Evolutionary conservation across 2,888 invertebrate genomes (phyloP).

Genomic region (Ceriagrion tenellum): DNA sequence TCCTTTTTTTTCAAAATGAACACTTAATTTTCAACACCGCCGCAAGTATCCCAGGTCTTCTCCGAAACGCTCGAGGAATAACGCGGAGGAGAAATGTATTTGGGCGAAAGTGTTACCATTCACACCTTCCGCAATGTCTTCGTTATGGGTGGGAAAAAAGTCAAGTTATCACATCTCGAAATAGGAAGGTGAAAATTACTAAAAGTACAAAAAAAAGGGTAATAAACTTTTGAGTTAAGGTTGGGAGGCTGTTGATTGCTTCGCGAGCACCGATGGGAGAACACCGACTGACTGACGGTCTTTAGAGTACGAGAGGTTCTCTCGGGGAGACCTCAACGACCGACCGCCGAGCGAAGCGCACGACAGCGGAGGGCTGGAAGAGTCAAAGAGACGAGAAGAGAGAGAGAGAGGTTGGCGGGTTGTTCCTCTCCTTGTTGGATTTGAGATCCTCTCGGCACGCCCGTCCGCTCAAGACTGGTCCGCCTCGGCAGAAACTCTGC

Average conservation of each 20-base stretch:
- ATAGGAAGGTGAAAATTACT: not conserved
- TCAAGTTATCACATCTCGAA: not conserved
- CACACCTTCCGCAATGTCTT: not conserved
- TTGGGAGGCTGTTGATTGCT: not conserved
- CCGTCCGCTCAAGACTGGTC: constrained; percentile 66
- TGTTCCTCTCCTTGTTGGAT: constrained; percentile 29
- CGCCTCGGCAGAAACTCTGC: constrained; percentile 56
- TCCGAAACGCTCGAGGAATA: not conserved
- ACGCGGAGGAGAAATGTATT: not conserved
- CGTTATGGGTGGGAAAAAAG: not conserved
- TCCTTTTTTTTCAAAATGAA: not conserved
- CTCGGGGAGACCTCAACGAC: not conserved
- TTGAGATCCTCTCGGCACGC: constrained; percentile 59
- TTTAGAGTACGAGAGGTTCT: not conserved
- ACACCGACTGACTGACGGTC: not conserved
- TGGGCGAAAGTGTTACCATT: not conserved
- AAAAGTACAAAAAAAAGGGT: not conserved
- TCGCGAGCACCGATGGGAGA: not conserved
- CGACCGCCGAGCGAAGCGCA: not conserved
- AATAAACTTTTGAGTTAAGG: not conserved
- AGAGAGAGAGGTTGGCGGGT: not conserved
- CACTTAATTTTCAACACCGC: constrained; percentile 12
- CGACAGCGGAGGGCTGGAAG: constrained; percentile 13
- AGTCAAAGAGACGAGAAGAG: not conserved
- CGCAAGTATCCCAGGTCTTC: not conserved